Base-by-base conservation (phyloP, 2,113 vertebrate species). In the Harpagus bidentatus region DNA sequence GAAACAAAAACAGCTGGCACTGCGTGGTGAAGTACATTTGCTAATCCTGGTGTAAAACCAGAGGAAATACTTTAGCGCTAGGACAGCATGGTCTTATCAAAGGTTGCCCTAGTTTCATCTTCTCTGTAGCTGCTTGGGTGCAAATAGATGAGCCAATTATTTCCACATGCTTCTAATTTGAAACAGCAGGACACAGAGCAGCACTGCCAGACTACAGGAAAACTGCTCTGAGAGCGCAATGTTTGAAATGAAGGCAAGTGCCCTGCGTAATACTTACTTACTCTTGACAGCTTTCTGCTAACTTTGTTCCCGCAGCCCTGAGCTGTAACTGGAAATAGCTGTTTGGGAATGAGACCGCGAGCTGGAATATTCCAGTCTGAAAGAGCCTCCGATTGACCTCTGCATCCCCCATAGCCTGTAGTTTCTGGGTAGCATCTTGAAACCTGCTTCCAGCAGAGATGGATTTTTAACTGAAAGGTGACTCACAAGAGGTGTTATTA, bases 51-150 rank as follows among this genome's bases (percentile, higher is more conserved):
- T 18, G 42, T 34, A 6, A 45, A 72, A 23, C 19, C 32, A 42
- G 21, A 25, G 70, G 18, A 13, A 6, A 4, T 13, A 13, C 3
- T 59, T 55, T 9, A 40, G 71, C 76, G 8, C 40, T 3, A 6
- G 29, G 36, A 59, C 13, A 0, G 23, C 9, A 16, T 0, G 0
- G 21, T 17, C 61, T 25, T 47, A 26, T 3, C 28, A 28, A 38
- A 4, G 1, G 3, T 7, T 40, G 25, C 42, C 55, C 45, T n/a
- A 13, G 26, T 26, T 82, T 71, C n/a, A 29, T 65, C 61, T 45
- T 9, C 67, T 6, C 42, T 31, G 26, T 4, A 55, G 62, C 70
- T 67, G 29, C 29, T 23, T n/a, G 31, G 47, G 45, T 50, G 55
- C 83, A 70, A 52, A 25, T 2, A 5, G 10, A 53, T 1, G 2